Percentiles rank a stretch among this genome's conserved stretches.
These are phyloP conservation scores for Epicampocera succincta DNA, from an alignment of 2,888 invertebrate genomes.

Conservation along the genomic window DNA sequence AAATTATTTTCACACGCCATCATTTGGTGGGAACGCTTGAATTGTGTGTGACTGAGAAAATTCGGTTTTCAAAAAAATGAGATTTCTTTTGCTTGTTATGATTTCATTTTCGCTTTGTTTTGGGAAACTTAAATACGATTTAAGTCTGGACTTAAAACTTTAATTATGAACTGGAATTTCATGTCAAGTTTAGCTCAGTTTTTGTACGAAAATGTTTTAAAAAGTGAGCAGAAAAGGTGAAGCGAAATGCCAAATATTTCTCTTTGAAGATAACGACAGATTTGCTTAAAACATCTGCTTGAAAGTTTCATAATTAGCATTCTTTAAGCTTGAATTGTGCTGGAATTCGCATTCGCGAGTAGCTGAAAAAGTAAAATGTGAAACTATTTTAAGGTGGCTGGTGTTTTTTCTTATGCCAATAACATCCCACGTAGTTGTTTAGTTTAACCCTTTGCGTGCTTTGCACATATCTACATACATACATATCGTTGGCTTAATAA, in stretches of 20 bases:
- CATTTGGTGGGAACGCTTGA: conserved; percentile 68
- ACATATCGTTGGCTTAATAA: no score
- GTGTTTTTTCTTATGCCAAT: neutral
- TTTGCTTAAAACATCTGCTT: conserved; percentile 66
- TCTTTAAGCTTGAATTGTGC: conserved; percentile 40
- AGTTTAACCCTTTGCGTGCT: conserved; percentile 16
- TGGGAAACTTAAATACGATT: conserved; percentile 58
- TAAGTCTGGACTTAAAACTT: conserved; percentile 51
- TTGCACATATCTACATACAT: neutral
- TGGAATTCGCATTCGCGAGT: neutral
- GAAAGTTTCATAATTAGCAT: conserved; percentile 59
- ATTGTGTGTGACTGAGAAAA: conserved; percentile 76
- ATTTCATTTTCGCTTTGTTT: conserved; percentile 71
- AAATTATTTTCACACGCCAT: conserved; percentile 78
- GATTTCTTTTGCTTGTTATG: conserved; percentile 70
- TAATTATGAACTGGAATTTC: conserved; percentile 63
- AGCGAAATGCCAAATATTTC: conserved; percentile 47
- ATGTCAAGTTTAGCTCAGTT: conserved; percentile 33
- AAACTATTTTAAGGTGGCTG: conserved; percentile 11
- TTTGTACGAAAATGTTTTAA: neutral
- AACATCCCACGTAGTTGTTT: conserved; percentile 38
- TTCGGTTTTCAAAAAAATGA: conserved; percentile 62
- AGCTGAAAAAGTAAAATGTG: conserved; percentile 7
- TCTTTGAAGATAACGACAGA: conserved; percentile 60
- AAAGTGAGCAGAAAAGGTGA: neutral